phyloP scores from a whole-genome alignment of 2,888 invertebrate species.

The Tinea pellionella region DNA sequence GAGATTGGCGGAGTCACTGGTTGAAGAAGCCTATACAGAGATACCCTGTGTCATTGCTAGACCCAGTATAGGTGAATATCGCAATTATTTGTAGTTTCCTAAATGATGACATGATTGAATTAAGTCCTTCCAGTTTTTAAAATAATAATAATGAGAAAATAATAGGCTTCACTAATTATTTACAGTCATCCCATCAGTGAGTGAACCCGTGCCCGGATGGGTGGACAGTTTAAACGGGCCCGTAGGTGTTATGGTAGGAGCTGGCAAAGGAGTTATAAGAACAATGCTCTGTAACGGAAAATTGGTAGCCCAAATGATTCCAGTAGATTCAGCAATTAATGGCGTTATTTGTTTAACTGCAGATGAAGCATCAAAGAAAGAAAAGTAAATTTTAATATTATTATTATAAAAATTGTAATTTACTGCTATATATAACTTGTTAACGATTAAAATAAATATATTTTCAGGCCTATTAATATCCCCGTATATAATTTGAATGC shows the following conservation, averaged over 20 bases:
- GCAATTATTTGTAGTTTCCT: too few relatives aligned
- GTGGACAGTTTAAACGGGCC: conserved; percentile 93
- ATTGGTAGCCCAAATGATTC: conserved; percentile 77
- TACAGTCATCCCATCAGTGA: conserved; percentile 57
- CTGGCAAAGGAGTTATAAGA: conserved; percentile 87
- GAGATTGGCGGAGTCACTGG: conserved; percentile 85
- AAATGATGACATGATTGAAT: not conserved
- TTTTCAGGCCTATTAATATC: conserved; percentile 70
- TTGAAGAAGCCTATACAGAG: conserved; percentile 78
- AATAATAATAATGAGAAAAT: too few relatives aligned
- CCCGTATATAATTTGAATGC: conserved; percentile 92
- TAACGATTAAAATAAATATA: too few relatives aligned
- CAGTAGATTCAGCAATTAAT: conserved; percentile 85
- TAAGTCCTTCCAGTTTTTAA: too few relatives aligned
- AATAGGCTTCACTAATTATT: conserved; percentile 18
- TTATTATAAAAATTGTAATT: not conserved
- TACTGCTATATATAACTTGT: too few relatives aligned
- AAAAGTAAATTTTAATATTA: conserved; percentile 41
- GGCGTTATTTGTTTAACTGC: conserved; percentile 79
- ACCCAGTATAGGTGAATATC: conserved; percentile 87
- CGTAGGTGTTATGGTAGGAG: conserved; percentile 82
- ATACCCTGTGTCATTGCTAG: conserved; percentile 87
- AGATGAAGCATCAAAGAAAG: conserved; percentile 65
- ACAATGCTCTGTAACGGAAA: conserved; percentile 82
- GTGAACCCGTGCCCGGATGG: conserved; percentile 86